Percentiles rank a stretch among this genome's conserved stretches.
phyloP scores from a whole-genome alignment of 2,113 vertebrate species.

The Seriola aureovittata region DNA sequence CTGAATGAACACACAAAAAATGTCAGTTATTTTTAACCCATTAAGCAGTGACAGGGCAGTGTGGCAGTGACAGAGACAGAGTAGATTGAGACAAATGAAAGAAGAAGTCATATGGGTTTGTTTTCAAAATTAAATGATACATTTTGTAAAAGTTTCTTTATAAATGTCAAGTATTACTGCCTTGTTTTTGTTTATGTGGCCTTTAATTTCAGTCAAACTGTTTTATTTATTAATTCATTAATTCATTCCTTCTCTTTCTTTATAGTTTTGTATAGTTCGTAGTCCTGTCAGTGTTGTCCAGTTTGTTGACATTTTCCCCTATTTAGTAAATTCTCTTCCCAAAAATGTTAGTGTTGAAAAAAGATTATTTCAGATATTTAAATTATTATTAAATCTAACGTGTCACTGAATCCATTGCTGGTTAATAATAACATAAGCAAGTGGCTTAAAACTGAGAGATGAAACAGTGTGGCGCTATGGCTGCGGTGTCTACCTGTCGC shows the following conservation, averaged over 20 bases:
- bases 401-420: not conserved
- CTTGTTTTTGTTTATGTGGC: not conserved
- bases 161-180: not conserved
- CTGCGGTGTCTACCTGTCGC: conserved; percentile 76
- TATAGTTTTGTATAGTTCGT: not conserved
- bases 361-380: too few relatives aligned
- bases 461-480: not conserved
- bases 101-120: not conserved
- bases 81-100: not conserved
- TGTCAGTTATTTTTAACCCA: not conserved
- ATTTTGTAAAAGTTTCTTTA: not conserved
- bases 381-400: not conserved
- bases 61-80: not conserved
- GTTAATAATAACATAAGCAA: not conserved
- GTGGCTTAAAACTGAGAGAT: not conserved
- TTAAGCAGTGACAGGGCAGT: not conserved
- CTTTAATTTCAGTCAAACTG: not conserved
- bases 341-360: too few relatives aligned
- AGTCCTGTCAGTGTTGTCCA: not conserved
- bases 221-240: too few relatives aligned
- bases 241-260: not conserved
- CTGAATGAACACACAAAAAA: not conserved
- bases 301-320: not conserved
- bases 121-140: not conserved
- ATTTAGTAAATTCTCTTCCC: too few relatives aligned